Evolutionary conservation across 2,888 invertebrate genomes (phyloP), one percentile per base, ranked within the genome.

Genomic region (Synanthedon myopaeformis): DNA sequence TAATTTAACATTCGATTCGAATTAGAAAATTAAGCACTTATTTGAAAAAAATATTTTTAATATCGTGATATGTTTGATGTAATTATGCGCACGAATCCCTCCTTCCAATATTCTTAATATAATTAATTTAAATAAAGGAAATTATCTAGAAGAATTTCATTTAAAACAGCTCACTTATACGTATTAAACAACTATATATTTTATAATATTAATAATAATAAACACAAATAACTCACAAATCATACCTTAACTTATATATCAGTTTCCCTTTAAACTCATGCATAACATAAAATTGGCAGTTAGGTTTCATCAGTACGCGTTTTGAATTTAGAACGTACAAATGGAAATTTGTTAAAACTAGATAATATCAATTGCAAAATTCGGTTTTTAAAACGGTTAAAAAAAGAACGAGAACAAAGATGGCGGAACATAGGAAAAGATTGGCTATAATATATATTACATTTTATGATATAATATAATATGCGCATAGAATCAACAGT

Each of bases 281-380:
- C 35, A 66, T 76, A 80, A 81, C 74, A 81, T 75, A 81, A 79
- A 76, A 74, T 81, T 86, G 86, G 86, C 86, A 86, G 86, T 12
- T 86, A 79, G 72, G 70, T 72, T 69, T 82, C 83, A 35, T 10
- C 35, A 83, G 84, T 84, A 71, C 82, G 66, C 68, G 67, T 62
- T 71, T 67, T 72, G 70, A 73, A 72, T 69, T 57, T 59, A 64
- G 64, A 35, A 65, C 56, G 61, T 60, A 61, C 64, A 70, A 72
- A 65, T 65, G 70, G 73, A 69, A 69, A 70, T 62, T 35, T 10
- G 35, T 60, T 69, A 68, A 63, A 66, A 72, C 67, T 71, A 70
- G 73, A 72, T 76, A 81, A 82, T 83, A 83, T 80, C 79, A 76
- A 72, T 71, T 69, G 67, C 70, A 52, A 69, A 79, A 78, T 77